Conservation (phyloP, 2,797 vertebrate species). For the Syndactyla subalaris region DNA sequence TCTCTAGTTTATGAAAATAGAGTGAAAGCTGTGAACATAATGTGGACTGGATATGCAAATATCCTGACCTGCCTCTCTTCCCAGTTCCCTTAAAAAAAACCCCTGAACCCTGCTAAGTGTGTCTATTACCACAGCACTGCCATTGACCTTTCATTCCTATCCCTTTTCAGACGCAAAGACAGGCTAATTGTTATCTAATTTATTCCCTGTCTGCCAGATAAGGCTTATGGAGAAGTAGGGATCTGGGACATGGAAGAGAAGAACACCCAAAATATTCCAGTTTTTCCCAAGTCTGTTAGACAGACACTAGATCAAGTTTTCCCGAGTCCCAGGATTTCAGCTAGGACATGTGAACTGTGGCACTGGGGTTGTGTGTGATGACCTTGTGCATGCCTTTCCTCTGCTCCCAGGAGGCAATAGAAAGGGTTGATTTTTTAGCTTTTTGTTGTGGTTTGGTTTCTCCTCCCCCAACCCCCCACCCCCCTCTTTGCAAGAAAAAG, state of each 20-base stretch:
- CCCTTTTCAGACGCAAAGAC: neutral
- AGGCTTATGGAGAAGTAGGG: neutral
- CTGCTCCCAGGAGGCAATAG: neutral
- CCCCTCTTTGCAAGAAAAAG: neutral
- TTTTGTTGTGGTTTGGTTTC: neutral
- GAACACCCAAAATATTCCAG: neutral
- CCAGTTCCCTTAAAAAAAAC: neutral
- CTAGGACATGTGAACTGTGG: neutral
- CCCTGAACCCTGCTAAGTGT: rapidly evolving
- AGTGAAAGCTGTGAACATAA: neutral
- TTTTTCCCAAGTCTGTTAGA: neutral
- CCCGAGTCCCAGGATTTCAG: neutral
- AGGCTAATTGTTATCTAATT: neutral
- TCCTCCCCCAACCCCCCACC: rapidly evolving
- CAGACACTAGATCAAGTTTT: neutral
- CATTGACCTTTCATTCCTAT: neutral
- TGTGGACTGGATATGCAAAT: neutral
- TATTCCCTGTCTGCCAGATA: neutral
- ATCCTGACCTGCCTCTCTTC: neutral
- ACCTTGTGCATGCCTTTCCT: neutral
- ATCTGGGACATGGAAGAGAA: neutral
- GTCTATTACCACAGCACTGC: neutral
- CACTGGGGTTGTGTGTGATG: rapidly evolving
- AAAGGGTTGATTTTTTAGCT: neutral
- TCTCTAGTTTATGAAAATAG: neutral